These are phyloP conservation scores for Temnothorax curvispinosus DNA, from an alignment of 1,140 invertebrate species.

Conservation along the genomic window DNA sequence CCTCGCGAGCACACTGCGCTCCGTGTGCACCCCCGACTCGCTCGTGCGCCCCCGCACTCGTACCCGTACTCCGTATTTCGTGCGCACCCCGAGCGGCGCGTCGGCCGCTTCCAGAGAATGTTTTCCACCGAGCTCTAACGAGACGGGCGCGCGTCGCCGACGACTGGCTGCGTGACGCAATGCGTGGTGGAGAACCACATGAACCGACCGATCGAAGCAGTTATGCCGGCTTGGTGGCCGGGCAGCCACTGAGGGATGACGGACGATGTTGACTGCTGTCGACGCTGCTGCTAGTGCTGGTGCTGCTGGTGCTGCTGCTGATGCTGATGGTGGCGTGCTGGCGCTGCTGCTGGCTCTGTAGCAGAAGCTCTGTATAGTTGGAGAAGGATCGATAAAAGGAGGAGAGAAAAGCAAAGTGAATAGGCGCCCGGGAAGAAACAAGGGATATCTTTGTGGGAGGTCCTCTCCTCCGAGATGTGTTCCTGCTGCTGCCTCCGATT, in stretches of 20 bases:
- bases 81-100: conserved; percentile 36
- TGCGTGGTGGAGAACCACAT: conserved; percentile 58
- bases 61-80: conserved; percentile 34
- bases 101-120: conserved; percentile 38
- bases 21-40: conserved; percentile 45
- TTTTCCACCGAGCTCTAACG: neutral
- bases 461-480: conserved; percentile 27
- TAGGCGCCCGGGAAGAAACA: conserved; percentile 69
- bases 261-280: conserved; percentile 65
- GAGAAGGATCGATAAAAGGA: conserved; percentile 83
- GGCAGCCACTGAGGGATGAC: conserved; percentile 82
- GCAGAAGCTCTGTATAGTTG: conserved; percentile 42
- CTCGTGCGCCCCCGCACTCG: conserved; percentile 46
- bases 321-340: conserved; percentile 30
- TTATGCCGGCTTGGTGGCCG: conserved; percentile 84
- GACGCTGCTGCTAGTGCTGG: conserved; percentile 65
- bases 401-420: conserved; percentile 64
- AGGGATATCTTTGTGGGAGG: conserved; percentile 61
- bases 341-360: conserved; percentile 37
- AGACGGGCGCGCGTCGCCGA: neutral
- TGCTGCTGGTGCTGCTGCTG: conserved; percentile 43
- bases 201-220: conserved; percentile 72
- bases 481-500: conserved; percentile 24
- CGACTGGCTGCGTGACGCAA: conserved; percentile 63
- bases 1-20: conserved; percentile 60